Conservation (phyloP, 2,888 invertebrate genomes). For the Ephialtes manifestator region DNA sequence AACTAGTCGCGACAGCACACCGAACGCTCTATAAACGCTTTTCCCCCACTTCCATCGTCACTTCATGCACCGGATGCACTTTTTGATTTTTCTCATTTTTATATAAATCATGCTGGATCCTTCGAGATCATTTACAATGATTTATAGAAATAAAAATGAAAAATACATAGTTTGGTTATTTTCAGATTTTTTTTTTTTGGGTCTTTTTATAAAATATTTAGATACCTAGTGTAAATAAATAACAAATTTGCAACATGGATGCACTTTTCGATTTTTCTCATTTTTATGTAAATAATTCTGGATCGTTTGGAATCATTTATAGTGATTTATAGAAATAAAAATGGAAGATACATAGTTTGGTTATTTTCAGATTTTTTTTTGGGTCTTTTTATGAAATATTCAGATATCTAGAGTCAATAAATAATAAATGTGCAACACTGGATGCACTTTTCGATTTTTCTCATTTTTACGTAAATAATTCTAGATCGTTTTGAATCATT, state of each 20-base stretch:
- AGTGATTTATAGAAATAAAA: background rate
- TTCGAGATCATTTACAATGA: background rate
- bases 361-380: background rate
- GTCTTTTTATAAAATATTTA: no score
- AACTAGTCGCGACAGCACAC: conserved; percentile 13
- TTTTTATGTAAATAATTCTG: conserved; percentile 74
- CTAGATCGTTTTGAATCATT: background rate
- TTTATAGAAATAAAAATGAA: background rate
- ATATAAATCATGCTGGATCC: conserved; percentile 72
- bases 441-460: conserved; percentile 11
- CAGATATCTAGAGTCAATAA: no score
- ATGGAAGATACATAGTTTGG: no score
- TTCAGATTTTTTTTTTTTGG: background rate
- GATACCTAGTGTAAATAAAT: no score
- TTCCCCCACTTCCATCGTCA: background rate
- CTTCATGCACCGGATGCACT: background rate
- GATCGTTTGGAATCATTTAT: background rate
- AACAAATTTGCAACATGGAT: no score
- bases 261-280: conserved; percentile 18
- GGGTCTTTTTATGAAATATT: no score
- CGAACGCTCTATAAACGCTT: conserved; percentile 68
- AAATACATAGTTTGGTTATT: background rate
- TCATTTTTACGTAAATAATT: conserved; percentile 74
- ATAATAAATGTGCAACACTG: no score
- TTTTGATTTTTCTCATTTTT: conserved; percentile 50